Conservation (phyloP, 2,113 vertebrate species). For the Platanista minor region DNA sequence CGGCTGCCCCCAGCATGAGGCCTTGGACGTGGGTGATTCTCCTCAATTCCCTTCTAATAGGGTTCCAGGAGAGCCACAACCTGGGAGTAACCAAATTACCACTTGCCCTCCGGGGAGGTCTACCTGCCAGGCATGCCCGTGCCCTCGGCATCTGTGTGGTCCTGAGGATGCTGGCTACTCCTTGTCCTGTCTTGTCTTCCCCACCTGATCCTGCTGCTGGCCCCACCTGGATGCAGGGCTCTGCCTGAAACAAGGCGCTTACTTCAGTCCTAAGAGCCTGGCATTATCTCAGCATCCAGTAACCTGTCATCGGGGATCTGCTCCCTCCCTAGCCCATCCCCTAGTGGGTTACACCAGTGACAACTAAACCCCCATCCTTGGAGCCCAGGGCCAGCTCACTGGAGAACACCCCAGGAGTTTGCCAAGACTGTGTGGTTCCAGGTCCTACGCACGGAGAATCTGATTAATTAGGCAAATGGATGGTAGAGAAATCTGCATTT, state of each 20-base stretch:
- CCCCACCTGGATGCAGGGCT: background rate
- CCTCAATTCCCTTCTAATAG: background rate
- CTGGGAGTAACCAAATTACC: background rate
- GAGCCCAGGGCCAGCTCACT: background rate
- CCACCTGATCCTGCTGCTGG: too few relatives aligned
- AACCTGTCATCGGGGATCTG: background rate
- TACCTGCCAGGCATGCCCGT: rapidly evolving
- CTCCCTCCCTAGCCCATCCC: background rate
- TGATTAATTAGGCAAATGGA: background rate
- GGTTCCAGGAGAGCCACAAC: background rate
- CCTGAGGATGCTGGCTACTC: too few relatives aligned
- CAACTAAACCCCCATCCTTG: background rate
- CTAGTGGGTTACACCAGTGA: background rate
- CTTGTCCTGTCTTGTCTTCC: background rate
- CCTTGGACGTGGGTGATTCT: background rate
- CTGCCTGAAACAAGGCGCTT: background rate
- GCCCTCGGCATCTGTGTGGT: background rate
- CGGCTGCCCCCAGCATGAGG: rapidly evolving
- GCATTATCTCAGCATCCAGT: background rate
- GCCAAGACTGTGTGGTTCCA: too few relatives aligned
- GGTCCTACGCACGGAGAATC: background rate
- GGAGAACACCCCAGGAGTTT: too few relatives aligned
- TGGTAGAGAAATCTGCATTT: background rate
- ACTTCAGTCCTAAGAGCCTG: too few relatives aligned
- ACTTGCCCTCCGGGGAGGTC: rapidly evolving